These are phyloP conservation scores for Sinocyclocheilus rhinocerous DNA, from an alignment of 2,113 vertebrate species.

Conservation along the genomic window DNA sequence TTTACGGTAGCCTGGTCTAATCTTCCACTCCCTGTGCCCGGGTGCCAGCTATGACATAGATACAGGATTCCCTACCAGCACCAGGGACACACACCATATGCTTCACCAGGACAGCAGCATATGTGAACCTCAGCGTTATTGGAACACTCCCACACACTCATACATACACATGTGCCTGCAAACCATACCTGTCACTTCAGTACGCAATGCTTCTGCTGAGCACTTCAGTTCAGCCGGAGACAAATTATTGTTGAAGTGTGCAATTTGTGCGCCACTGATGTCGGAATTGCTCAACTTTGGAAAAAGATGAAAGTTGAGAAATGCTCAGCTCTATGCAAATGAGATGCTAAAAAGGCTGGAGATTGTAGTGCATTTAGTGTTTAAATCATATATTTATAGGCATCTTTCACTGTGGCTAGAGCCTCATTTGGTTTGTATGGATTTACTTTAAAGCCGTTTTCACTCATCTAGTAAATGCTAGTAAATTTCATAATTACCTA, in stretches of 20 bases:
- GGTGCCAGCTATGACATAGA: constrained; percentile 44
- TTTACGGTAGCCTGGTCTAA: constrained; percentile 17
- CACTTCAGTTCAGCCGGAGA: background rate
- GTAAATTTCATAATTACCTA: too few species aligned
- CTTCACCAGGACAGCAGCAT: constrained; percentile 48
- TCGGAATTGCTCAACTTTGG: background rate
- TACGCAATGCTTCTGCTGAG: background rate
- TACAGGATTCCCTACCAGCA: constrained; percentile 53
- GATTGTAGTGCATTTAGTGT: background rate
- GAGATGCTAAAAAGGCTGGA: background rate
- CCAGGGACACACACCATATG: constrained; percentile 50
- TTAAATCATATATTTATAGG: background rate
- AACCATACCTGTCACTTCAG: constrained; percentile 6
- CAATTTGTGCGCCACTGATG: background rate
- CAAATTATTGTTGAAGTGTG: background rate
- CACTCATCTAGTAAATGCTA: too few species aligned
- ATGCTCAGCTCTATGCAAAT: background rate
- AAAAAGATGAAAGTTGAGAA: background rate
- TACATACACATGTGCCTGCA: constrained; percentile 17
- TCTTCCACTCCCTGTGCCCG: background rate
- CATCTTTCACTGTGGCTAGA: background rate
- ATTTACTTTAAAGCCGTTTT: too few species aligned
- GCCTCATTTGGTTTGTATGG: background rate
- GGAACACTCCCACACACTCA: constrained; percentile 23
- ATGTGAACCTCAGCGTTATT: constrained; percentile 35